Conservation (phyloP, 2,888 invertebrate species). For the Pterostichus niger region DNA sequence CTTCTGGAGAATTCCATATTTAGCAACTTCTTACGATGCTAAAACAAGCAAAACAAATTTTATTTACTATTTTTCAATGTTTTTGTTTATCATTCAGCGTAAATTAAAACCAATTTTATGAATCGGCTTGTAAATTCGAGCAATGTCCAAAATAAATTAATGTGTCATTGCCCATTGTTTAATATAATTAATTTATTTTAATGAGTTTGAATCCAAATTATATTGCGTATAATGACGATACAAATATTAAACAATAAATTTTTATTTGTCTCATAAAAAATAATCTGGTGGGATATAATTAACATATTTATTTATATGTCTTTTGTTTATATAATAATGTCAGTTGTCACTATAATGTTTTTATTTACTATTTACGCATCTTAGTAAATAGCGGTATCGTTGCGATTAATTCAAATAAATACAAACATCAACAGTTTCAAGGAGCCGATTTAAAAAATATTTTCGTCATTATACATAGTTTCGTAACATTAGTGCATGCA, state of each 20-base stretch:
- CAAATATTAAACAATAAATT: slow-evolving; percentile 2
- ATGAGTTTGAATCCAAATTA: slow-evolving; percentile 7
- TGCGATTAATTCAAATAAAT: slow-evolving; percentile 17
- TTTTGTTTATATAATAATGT: slow-evolving; percentile 22
- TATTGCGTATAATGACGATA: slow-evolving; percentile 18
- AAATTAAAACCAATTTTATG: background rate
- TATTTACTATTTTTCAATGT: background rate
- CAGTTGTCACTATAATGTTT: slow-evolving; percentile 10
- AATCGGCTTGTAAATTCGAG: background rate
- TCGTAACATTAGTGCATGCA: slow-evolving; percentile 33
- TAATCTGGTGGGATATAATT: background rate
- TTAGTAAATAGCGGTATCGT: background rate
- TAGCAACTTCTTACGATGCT: background rate
- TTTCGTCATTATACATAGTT: slow-evolving; percentile 9
- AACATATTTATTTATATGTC: slow-evolving; percentile 10
- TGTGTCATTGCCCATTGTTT: background rate
- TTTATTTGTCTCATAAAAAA: slow-evolving; percentile 2
- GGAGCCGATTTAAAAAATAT: background rate
- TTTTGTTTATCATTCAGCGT: background rate
- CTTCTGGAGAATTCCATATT: slow-evolving; percentile 11
- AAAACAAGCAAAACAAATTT: background rate
- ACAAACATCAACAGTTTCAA: slow-evolving; percentile 10
- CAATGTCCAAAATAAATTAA: slow-evolving; percentile 3
- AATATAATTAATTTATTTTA: background rate
- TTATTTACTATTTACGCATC: slow-evolving; percentile 25